These are phyloP conservation scores for Acrocera orbiculus DNA, from an alignment of 2,888 invertebrate species.

Conservation along the genomic window DNA sequence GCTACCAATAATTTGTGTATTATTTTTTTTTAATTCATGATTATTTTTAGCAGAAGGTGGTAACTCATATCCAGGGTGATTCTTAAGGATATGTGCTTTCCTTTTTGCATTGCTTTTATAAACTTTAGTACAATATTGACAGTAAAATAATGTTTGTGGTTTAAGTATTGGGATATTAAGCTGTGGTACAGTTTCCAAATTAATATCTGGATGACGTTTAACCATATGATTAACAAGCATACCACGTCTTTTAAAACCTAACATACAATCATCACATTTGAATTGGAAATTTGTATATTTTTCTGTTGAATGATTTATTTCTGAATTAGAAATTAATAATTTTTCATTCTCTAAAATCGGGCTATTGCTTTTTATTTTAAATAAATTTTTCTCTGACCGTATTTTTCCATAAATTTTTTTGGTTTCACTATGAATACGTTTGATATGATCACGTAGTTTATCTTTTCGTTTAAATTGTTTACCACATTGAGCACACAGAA, in stretches of 20 bases:
- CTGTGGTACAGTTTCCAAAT: slow-evolving; percentile 49
- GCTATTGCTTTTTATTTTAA: not conserved
- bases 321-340: slow-evolving; percentile 14
- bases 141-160: slow-evolving; percentile 62
- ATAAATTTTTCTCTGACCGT: not conserved
- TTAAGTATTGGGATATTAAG: slow-evolving; percentile 60
- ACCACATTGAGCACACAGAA: slow-evolving; percentile 58
- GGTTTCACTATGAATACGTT: slow-evolving; percentile 11
- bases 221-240: slow-evolving; percentile 75
- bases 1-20: slow-evolving; percentile 53
- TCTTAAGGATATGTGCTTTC: slow-evolving; percentile 61
- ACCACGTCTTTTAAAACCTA: slow-evolving; percentile 63
- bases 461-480: slow-evolving; percentile 52
- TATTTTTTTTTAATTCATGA: slow-evolving; percentile 40
- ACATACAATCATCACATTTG: slow-evolving; percentile 34
- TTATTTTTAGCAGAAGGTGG: slow-evolving; percentile 32
- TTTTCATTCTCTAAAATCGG: slow-evolving; percentile 3
- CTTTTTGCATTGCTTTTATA: slow-evolving; percentile 75
- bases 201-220: slow-evolving; percentile 50
- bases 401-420: slow-evolving; percentile 2
- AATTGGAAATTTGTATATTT: slow-evolving; percentile 57
- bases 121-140: slow-evolving; percentile 67
- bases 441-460: slow-evolving; percentile 14
- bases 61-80: slow-evolving; percentile 52
- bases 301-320: slow-evolving; percentile 31